Percentiles rank a stretch among this genome's conserved stretches.
Conservation (phyloP, 2,888 invertebrate genomes). For the Mythimna ferrago region DNA sequence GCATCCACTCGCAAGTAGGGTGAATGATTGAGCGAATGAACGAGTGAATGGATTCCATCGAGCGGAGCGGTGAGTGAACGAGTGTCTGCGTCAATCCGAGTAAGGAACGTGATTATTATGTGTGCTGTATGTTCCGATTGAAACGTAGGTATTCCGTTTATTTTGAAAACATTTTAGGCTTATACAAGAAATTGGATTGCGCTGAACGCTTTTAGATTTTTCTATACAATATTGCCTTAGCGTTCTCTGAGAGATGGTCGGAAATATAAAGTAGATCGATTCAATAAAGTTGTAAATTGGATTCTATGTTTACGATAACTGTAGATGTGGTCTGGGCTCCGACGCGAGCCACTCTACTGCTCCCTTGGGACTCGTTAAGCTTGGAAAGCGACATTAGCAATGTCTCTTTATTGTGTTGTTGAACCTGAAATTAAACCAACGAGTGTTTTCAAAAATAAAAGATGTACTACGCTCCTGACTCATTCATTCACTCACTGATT, state of each 20-base stretch:
- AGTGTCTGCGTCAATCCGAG: conserved; percentile 72
- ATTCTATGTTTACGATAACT: conserved; percentile 41
- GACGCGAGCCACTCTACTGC: conserved; percentile 23
- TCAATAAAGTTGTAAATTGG: conserved; percentile 43
- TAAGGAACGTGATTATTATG: conserved; percentile 80
- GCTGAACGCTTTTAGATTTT: conserved; percentile 65
- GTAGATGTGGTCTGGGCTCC: conserved; percentile 35
- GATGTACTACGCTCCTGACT: not conserved
- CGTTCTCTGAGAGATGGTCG: conserved; percentile 37
- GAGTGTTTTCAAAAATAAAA: not conserved
- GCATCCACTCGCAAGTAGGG: conserved; percentile 78
- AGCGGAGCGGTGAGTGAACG: conserved; percentile 70
- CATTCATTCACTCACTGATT: not conserved
- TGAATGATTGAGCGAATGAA: conserved; percentile 82
- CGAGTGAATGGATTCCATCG: conserved; percentile 78
- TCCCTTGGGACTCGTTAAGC: conserved; percentile 26
- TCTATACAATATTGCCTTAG: conserved; percentile 59
- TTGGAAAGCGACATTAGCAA: conserved; percentile 12
- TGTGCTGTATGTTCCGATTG: conserved; percentile 73
- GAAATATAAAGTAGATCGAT: conserved; percentile 42
- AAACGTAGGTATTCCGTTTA: conserved; percentile 72
- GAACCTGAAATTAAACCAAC: conserved; percentile 21
- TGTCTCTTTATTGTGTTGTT: conserved; percentile 2
- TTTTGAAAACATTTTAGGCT: conserved; percentile 72
- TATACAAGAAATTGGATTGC: conserved; percentile 68